Percentiles rank a stretch among this genome's conserved stretches.
Conservation (phyloP, 2,888 invertebrate species). For the Spialia ferax region DNA sequence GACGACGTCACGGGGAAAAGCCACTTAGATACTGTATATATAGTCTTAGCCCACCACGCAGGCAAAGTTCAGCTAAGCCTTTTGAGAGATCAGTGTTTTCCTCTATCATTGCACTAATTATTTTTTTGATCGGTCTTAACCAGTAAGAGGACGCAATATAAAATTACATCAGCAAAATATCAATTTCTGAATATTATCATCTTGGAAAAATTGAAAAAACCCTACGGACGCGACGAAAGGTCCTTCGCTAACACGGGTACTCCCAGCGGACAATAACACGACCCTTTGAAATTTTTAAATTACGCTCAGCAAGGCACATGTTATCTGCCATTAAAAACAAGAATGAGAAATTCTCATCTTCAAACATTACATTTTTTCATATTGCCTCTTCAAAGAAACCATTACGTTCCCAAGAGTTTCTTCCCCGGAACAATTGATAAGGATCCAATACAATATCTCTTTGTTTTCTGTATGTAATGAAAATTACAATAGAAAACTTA, state of each 20-base stretch:
- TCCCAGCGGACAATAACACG: slow-evolving; percentile 17
- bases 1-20: too few species aligned
- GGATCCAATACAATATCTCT: slow-evolving; percentile 49
- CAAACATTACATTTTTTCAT: slow-evolving; percentile 35
- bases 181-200: background rate
- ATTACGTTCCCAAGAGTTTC: slow-evolving; percentile 36
- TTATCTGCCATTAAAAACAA: slow-evolving; percentile 29
- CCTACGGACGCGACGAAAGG: background rate
- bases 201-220: background rate
- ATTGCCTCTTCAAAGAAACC: slow-evolving; percentile 36
- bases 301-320: slow-evolving; percentile 18
- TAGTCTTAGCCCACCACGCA: too few species aligned
- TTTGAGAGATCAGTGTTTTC: too few species aligned
- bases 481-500: slow-evolving; percentile 69
- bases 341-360: slow-evolving; percentile 34
- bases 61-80: too few species aligned
- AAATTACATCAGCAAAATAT: background rate
- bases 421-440: slow-evolving; percentile 36
- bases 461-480: slow-evolving; percentile 50
- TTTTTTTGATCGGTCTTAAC: too few species aligned
- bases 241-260: background rate
- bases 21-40: too few species aligned
- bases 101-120: too few species aligned
- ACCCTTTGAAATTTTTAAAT: slow-evolving; percentile 33
- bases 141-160: too few species aligned